phyloP scores from a whole-genome alignment of 2,797 vertebrate genomes.

The Naso thynnoides region DNA sequence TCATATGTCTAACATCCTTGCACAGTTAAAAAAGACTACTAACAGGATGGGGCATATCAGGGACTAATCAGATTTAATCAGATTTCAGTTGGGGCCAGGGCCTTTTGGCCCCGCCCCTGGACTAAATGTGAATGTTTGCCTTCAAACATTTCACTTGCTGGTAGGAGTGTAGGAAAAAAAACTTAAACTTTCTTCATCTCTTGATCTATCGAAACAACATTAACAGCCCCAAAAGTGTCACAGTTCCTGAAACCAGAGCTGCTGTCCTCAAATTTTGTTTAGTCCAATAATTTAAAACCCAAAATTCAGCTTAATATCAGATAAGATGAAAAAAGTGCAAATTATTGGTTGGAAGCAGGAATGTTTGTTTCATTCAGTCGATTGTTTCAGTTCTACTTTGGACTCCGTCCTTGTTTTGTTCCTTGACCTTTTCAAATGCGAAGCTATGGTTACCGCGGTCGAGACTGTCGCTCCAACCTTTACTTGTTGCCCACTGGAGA shows the following conservation, averaged over 20 bases:
- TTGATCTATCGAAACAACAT: not conserved
- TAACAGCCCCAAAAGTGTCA: not conserved
- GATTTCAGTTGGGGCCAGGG: too few species aligned
- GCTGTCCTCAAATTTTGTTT: not conserved
- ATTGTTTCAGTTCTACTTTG: not conserved
- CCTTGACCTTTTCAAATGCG: slow-evolving; percentile 69
- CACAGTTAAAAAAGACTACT: too few species aligned
- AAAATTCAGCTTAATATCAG: not conserved
- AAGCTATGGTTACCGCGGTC: slow-evolving; percentile 96
- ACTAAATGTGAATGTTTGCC: not conserved
- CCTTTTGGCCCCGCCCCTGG: too few species aligned
- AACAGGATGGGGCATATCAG: too few species aligned
- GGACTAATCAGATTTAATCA: too few species aligned
- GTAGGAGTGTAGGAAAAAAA: not conserved
- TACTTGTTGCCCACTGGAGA: slow-evolving; percentile 97
- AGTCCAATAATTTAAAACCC: not conserved
- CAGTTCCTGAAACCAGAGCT: not conserved
- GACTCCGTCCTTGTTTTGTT: slow-evolving; percentile 26
- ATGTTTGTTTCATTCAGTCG: not conserved
- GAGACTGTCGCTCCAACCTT: slow-evolving; percentile 97
- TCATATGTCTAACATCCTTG: too few species aligned
- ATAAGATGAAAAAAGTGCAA: not conserved
- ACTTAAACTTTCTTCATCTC: not conserved
- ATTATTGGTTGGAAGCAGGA: too few species aligned
- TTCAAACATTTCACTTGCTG: not conserved